Percentiles rank a stretch among this genome's conserved stretches.
Evolutionary conservation across 2,797 vertebrate genomes (phyloP).

Genomic region (Moxostoma hubbsi): DNA sequence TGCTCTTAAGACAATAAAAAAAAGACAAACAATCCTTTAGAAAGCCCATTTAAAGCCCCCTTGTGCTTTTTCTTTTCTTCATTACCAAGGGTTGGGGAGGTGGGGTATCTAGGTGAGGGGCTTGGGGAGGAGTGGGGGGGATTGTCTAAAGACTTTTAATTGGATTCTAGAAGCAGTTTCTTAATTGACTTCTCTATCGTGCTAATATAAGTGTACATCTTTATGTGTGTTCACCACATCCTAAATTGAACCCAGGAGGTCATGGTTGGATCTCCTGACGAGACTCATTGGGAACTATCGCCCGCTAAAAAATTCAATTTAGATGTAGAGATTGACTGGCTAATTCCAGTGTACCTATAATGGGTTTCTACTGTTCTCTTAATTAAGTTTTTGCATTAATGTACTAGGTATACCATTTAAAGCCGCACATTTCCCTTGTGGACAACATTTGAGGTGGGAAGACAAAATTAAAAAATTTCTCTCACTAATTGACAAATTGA

Average conservation of each 20-base stretch:
- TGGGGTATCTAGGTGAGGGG: constrained; percentile 59
- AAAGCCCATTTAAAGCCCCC: constrained; percentile 76
- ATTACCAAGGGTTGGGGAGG: constrained; percentile 71
- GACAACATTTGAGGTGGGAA: constrained; percentile 75
- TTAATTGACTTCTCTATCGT: constrained; percentile 80
- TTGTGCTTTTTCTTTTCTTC: constrained; percentile 78
- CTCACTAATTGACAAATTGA: constrained; percentile 77
- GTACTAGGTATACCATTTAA: constrained; percentile 82
- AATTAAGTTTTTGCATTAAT: constrained; percentile 92
- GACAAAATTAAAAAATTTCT: constrained; percentile 78
- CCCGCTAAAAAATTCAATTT: constrained; percentile 84
- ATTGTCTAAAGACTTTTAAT: constrained; percentile 86
- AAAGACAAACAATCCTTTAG: constrained; percentile 70
- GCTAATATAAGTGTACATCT: constrained; percentile 79
- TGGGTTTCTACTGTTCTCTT: constrained; percentile 86
- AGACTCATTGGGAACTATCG: constrained; percentile 78
- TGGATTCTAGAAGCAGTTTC: constrained; percentile 82
- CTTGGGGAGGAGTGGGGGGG: constrained; percentile 54
- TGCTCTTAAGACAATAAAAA: constrained; percentile 62
- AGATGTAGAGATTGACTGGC: constrained; percentile 87
- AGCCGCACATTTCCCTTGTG: constrained; percentile 83
- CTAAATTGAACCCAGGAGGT: constrained; percentile 85
- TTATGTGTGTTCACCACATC: constrained; percentile 73
- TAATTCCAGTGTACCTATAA: constrained; percentile 84
- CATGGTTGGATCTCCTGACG: constrained; percentile 78